Evolutionary conservation across 2,113 vertebrate genomes (phyloP).

Genomic region (Neogobius melanostomus): DNA sequence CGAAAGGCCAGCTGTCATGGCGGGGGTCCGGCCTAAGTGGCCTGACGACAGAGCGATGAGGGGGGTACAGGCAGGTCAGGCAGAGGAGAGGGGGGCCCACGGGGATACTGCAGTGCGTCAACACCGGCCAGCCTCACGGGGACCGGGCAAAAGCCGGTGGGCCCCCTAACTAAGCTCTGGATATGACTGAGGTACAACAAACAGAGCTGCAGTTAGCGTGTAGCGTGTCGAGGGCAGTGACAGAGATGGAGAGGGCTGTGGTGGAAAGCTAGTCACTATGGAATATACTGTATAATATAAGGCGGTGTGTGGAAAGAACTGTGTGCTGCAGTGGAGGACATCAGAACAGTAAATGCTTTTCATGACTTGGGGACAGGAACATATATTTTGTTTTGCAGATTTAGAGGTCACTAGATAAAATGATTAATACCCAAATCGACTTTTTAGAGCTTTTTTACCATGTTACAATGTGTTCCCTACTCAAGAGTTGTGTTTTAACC

Average conservation of each 20-base stretch:
- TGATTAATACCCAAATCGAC: too few species aligned
- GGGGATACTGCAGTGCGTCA: slow-evolving; percentile 69
- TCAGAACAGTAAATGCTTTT: too few species aligned
- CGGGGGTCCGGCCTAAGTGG: slow-evolving; percentile 55
- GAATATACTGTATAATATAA: too few species aligned
- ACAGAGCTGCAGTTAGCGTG: slow-evolving; percentile 37
- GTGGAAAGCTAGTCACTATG: background rate
- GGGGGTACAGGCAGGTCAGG: slow-evolving; percentile 52
- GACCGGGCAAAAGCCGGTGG: slow-evolving; percentile 51
- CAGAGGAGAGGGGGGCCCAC: slow-evolving; percentile 45
- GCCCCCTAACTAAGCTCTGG: slow-evolving; percentile 44
- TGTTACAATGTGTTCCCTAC: too few species aligned
- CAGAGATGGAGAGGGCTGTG: background rate
- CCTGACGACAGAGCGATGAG: slow-evolving; percentile 63
- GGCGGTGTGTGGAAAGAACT: too few species aligned
- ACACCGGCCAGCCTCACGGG: slow-evolving; percentile 56
- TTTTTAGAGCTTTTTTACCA: too few species aligned
- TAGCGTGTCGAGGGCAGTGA: background rate
- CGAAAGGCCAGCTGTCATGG: slow-evolving; percentile 69
- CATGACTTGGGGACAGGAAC: too few species aligned
- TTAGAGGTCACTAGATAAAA: too few species aligned
- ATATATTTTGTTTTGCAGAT: too few species aligned
- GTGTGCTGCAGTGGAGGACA: too few species aligned
- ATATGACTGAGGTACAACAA: slow-evolving; percentile 35
- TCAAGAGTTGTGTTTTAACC: too few species aligned